Evolutionary conservation across 2,888 invertebrate species (phyloP).

Genomic region (Agrotis segetum): DNA sequence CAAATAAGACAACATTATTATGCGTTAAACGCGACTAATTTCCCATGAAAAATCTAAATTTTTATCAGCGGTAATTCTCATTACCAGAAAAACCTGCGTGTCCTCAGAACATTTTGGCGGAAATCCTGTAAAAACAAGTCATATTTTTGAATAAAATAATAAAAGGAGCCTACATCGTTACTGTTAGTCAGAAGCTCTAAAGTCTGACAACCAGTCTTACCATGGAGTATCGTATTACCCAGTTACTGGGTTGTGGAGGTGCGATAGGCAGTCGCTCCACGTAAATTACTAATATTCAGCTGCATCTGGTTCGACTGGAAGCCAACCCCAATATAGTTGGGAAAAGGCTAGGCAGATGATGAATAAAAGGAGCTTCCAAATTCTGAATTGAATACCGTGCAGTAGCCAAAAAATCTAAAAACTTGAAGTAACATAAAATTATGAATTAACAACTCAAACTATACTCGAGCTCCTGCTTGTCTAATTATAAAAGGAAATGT

Average conservation of each 20-base stretch:
- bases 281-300: too few species aligned
- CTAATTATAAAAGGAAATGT: conserved; percentile 50
- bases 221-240: too few species aligned
- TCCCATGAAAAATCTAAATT: not conserved
- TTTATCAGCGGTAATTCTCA: not conserved
- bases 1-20: not conserved
- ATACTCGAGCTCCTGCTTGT: conserved; percentile 5
- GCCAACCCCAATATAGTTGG: too few species aligned
- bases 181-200: too few species aligned
- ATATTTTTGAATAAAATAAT: not conserved
- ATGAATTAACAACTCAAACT: conserved; percentile 31
- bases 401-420: conserved; percentile 1
- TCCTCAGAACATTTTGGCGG: not conserved
- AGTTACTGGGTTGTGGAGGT: too few species aligned
- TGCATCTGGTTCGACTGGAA: too few species aligned
- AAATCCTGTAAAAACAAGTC: not conserved
- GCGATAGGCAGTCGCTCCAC: too few species aligned
- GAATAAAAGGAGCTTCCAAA: not conserved
- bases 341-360: too few species aligned
- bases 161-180: not conserved
- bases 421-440: conserved; percentile 8
- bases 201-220: too few species aligned
- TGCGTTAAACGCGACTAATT: not conserved
- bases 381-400: not conserved
- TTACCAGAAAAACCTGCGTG: not conserved